Conservation (phyloP, 2,888 invertebrate genomes). For the Xanthostigma xanthostigma region DNA sequence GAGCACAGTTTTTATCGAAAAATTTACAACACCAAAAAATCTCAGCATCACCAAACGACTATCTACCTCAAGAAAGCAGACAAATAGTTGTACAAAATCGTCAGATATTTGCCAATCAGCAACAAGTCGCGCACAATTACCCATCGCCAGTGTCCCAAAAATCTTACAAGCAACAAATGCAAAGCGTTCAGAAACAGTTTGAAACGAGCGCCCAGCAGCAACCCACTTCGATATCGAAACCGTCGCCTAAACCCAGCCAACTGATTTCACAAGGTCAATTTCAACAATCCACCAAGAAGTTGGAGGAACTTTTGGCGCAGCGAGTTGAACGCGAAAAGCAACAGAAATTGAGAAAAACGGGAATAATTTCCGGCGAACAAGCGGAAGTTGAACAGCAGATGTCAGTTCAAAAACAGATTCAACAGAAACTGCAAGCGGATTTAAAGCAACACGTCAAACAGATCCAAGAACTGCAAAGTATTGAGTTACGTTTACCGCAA, state of each 20-base stretch:
- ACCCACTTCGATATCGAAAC: conserved; percentile 14
- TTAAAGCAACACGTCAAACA: conserved; percentile 32
- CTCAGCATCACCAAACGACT: conserved; percentile 14
- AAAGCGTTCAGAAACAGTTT: conserved; percentile 5
- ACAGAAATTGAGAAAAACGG: conserved; percentile 14
- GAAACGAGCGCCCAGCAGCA: conserved; percentile 5
- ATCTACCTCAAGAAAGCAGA: conserved; percentile 14
- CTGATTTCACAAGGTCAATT: conserved; percentile 26
- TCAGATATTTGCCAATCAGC: conserved; percentile 16
- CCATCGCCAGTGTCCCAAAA: not conserved
- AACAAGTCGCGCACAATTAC: not conserved
- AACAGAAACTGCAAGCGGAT: conserved; percentile 31
- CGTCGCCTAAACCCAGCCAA: conserved; percentile 12
- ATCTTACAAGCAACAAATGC: too few relatives aligned
- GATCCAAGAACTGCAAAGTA: conserved; percentile 32
- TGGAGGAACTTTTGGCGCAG: conserved; percentile 29
- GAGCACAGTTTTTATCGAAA: conserved; percentile 14
- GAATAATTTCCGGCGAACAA: conserved; percentile 16
- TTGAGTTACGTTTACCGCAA: conserved; percentile 29
- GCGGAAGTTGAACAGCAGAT: conserved; percentile 26
- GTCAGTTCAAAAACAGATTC: conserved; percentile 28
- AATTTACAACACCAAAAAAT: conserved; percentile 7
- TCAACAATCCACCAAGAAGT: conserved; percentile 29
- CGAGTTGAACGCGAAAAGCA: conserved; percentile 25
- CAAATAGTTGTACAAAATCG: conserved; percentile 18